Base-by-base conservation (phyloP, 2,113 vertebrate genomes). In the Apteryx owenii region DNA sequence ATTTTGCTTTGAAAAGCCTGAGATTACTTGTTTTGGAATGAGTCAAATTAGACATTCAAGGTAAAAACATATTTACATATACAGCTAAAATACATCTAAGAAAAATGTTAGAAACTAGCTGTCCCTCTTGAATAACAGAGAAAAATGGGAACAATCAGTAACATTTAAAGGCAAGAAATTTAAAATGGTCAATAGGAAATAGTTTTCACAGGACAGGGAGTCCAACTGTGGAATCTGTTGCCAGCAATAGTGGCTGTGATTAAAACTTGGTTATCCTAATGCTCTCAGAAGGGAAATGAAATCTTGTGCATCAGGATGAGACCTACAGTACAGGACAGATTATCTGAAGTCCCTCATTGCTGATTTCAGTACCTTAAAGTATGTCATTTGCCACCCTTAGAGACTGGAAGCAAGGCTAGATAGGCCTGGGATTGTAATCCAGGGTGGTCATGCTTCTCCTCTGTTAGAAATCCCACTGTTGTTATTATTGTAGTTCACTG, bases 181-280 rank as follows among this genome's bases (percentile, higher is more conserved):
- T 9, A 85, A 88, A 92, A 81, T 4, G 7, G 25, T 7, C 12
- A 83, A 48, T 22, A 78, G 42, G 21, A 81, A 75, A 38, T 58
- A 62, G 14, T 61, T 78, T 90, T 65, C 23, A 38, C 23, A 68
- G 3, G 10, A 42, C 15, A 15, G 16, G 8, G 6, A 12, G 10
- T 44, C 79, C 25, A 36, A 33, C 44, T 48, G 12, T 0, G 0
- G 19, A 88, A 13, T 10, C 40, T 48, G 5, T 65, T 44, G 33
- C 33, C 36, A 73, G 2, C 12, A 13, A 31, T 40, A 71, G 33
- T 66, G 11, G 3, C 1, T 83, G 36, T 6, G 17, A 70, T 62
- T 29, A 73, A 79, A 93, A 50, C 2, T 44, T 84, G 4, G 2
- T 62, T 58, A 58, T 70, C 12, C 16, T 6, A 66, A 58, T 1